Evolutionary conservation across 2,888 invertebrate genomes (phyloP).

Genomic region (Andricus quercusramuli): DNA sequence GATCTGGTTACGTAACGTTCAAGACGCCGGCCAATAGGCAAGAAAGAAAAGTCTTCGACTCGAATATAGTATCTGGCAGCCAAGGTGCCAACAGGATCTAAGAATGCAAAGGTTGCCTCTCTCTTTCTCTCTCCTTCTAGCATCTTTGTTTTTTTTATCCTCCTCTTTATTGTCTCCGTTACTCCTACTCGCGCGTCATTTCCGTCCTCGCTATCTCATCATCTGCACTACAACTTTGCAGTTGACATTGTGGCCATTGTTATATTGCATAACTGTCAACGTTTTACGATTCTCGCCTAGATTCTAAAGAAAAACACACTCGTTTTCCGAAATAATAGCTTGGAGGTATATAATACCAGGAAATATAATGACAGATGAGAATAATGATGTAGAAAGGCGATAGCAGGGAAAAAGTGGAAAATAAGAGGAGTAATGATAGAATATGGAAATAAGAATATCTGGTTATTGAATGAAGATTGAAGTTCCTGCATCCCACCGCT

Average conservation of each 20-base stretch:
- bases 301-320: constrained; percentile 20
- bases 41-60: constrained; percentile 30
- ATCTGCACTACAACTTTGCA: constrained; percentile 20
- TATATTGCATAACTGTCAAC: constrained; percentile 38
- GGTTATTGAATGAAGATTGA: not conserved
- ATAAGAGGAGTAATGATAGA: not conserved
- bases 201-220: constrained; percentile 39
- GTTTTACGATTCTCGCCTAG: constrained; percentile 17
- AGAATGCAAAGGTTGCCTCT: constrained; percentile 22
- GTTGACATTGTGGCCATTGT: constrained; percentile 37
- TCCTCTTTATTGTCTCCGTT: constrained; percentile 14
- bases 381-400: not conserved
- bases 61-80: constrained; percentile 17
- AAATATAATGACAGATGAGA: not conserved
- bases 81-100: constrained; percentile 26
- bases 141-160: not conserved
- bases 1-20: constrained; percentile 27
- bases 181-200: constrained; percentile 34
- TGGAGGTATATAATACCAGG: not conserved
- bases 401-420: not conserved
- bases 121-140: not conserved
- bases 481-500: too few relatives aligned
- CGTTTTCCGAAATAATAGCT: not conserved
- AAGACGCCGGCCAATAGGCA: constrained; percentile 31
- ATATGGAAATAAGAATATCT: not conserved